Evolutionary conservation across 2,888 invertebrate species (phyloP), one percentile per base, ranked within the genome.

Genomic region (Drosophila paramelanica): DNA sequence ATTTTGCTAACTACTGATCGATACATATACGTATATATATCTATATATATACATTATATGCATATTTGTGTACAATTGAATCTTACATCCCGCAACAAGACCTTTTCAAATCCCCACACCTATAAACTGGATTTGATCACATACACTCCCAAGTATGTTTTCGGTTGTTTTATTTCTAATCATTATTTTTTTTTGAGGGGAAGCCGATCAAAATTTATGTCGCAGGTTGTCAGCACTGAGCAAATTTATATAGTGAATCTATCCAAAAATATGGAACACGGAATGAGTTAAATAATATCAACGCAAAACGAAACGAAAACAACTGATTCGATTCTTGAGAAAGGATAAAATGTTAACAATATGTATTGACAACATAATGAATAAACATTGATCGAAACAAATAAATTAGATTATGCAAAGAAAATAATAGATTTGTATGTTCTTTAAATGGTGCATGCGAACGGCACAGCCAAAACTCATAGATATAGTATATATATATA

Each of bases 1-100:
- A 52, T 56, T 61, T 31, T 59, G 46, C 42, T 46, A 61, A 52
- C 64, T 74, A 65, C 73, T 41, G n/a, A 23, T n/a, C n/a, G 14
- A 11, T 10, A 38, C n/a, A 23, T 41, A 41, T 41, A 41, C 31
- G 10, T 31, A 11, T 33, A 11, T 31, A 14, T 31, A 11, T 33
- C 6, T 31, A 14, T 31, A 11, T 27, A 31, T n/a, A 33, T 20
- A 31, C 10, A 31, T 31, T 3, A 10, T 31, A 31, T 10, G 10
- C 10, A 42, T 31, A 36, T 20, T 47, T 50, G 42, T 10, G 7
- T 27, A 36, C 27, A 23, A 6, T 20, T 5, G 13, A 42, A 5
- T 27, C 1, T 13, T 7, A 11, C 10, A 14, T 25, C 14, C 13
- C 7, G 25, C 41, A 31, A 46, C 36, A 43, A 36, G 53, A 1